These are phyloP conservation scores for Drosophila borborema DNA, from an alignment of 2,888 invertebrate species.

Conservation along the genomic window DNA sequence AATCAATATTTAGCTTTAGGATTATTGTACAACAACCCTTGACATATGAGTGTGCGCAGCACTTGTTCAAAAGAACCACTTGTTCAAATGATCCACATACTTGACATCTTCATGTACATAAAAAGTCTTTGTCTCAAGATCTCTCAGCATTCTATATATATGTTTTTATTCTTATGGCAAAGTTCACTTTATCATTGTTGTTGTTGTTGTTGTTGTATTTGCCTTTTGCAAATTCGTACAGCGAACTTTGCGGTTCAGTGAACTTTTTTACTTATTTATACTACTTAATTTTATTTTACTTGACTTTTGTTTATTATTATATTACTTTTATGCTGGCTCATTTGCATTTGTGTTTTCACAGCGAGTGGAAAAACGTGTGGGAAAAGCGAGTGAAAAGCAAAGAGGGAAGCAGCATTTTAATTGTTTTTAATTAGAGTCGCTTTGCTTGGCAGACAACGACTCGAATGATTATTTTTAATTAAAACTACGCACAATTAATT, in stretches of 20 bases:
- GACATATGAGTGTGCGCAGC: constrained; percentile 1
- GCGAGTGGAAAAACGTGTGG: constrained; percentile 12
- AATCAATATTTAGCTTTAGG: constrained; percentile 30
- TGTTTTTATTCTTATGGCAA: constrained; percentile 39
- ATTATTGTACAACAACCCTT: constrained; percentile 23
- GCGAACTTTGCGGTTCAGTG: constrained; percentile 62
- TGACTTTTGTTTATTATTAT: constrained; percentile 13
- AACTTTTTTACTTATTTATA: constrained; percentile 48
- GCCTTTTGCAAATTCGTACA: constrained; percentile 49
- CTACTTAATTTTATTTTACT: constrained; percentile 22
- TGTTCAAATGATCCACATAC: constrained; percentile 18
- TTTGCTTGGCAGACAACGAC: constrained; percentile 45
- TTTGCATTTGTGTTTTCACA: constrained; percentile 61
- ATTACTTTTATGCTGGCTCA: constrained; percentile 63
- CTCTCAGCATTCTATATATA: constrained; percentile 9
- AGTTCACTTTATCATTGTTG: constrained; percentile 45
- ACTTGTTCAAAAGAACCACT: constrained; percentile 29
- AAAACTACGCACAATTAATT: constrained; percentile 65
- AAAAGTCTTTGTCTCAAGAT: constrained; percentile 32
- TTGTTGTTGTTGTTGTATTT: constrained; percentile 28
- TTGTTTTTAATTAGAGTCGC: constrained; percentile 74
- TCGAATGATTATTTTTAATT: constrained; percentile 74
- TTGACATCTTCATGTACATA: constrained; percentile 21
- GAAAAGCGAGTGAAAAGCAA: constrained; percentile 6
- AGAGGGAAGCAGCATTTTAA: constrained; percentile 55